Percentiles rank a stretch among this genome's conserved stretches.
phyloP scores from a whole-genome alignment of 1,140 invertebrate genomes.

The Aphaenogaster rudis region DNA sequence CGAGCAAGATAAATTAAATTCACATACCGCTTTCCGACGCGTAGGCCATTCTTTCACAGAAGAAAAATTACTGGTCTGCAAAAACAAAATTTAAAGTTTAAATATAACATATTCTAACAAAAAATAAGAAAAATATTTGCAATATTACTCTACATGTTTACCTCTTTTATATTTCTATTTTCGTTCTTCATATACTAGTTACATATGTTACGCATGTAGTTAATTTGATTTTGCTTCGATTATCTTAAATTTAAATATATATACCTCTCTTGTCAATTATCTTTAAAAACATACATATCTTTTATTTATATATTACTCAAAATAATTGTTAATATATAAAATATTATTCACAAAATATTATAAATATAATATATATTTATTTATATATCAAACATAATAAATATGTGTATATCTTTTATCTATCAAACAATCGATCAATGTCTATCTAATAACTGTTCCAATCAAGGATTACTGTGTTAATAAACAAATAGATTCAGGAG shows the following conservation, averaged over 20 bases:
- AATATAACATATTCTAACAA: neutral
- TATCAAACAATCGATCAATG: neutral
- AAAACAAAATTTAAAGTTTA: conserved; percentile 70
- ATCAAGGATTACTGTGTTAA: neutral
- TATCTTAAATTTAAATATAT: neutral
- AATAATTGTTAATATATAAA: neutral
- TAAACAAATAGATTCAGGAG: neutral
- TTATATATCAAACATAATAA: neutral
- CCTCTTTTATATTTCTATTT: neutral
- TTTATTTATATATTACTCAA: neutral
- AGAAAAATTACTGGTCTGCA: conserved; percentile 90
- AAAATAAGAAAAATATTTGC: neutral
- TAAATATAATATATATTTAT: neutral
- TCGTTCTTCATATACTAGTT: neutral
- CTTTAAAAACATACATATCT: neutral
- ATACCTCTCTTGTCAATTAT: neutral
- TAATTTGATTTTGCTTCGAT: neutral
- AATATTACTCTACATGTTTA: conserved; percentile 5
- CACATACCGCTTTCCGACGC: conserved; percentile 92
- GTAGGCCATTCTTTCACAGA: conserved; percentile 91
- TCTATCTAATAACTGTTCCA: neutral
- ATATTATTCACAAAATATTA: neutral
- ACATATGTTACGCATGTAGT: too few species aligned
- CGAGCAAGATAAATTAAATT: conserved; percentile 55
- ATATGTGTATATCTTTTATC: neutral